Percentiles rank a stretch among this genome's conserved stretches.
phyloP scores from a whole-genome alignment of 1,140 invertebrate genomes.

The Drosophila auraria region DNA sequence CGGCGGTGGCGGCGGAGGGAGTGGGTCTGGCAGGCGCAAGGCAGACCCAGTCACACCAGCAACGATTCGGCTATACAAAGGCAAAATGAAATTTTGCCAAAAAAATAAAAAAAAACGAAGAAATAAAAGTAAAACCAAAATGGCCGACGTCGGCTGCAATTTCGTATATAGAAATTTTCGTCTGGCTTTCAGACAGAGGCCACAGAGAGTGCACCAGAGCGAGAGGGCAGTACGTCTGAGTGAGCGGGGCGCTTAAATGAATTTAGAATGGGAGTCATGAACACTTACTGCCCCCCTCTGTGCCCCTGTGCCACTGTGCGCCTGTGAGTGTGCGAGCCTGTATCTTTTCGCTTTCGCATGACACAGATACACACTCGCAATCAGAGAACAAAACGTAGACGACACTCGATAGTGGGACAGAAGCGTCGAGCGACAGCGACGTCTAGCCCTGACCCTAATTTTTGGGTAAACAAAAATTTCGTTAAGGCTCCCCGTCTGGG shows the following conservation, averaged over 20 bases:
- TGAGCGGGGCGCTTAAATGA: conserved; percentile 60
- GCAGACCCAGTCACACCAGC: conserved; percentile 52
- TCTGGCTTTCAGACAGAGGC: conserved; percentile 50
- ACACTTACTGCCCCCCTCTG: conserved; percentile 40
- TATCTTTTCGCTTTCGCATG: conserved; percentile 75
- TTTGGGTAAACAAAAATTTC: conserved; percentile 65
- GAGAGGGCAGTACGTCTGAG: conserved; percentile 18
- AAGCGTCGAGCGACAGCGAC: conserved; percentile 1
- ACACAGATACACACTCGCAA: conserved; percentile 60
- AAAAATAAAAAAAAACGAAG: conserved; percentile 48
- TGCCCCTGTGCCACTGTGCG: conserved; percentile 6
- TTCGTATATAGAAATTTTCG: conserved; percentile 60
- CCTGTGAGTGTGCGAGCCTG: conserved; percentile 16
- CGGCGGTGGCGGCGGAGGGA: conserved; percentile 15
- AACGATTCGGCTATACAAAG: conserved; percentile 42
- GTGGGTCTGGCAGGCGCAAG: conserved; percentile 65
- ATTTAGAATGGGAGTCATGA: conserved; percentile 80
- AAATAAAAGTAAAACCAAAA: conserved; percentile 72
- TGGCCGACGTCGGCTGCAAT: conserved; percentile 75
- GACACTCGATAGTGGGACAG: conserved; percentile 38
- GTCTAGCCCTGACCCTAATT: conserved; percentile 80
- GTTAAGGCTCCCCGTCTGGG: conserved; percentile 18
- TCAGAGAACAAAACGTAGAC: conserved; percentile 42
- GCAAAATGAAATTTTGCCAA: conserved; percentile 47
- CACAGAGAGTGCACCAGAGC: conserved; percentile 12